Evolutionary conservation across 2,113 vertebrate genomes (phyloP).

Genomic region (Sinocyclocheilus grahami): DNA sequence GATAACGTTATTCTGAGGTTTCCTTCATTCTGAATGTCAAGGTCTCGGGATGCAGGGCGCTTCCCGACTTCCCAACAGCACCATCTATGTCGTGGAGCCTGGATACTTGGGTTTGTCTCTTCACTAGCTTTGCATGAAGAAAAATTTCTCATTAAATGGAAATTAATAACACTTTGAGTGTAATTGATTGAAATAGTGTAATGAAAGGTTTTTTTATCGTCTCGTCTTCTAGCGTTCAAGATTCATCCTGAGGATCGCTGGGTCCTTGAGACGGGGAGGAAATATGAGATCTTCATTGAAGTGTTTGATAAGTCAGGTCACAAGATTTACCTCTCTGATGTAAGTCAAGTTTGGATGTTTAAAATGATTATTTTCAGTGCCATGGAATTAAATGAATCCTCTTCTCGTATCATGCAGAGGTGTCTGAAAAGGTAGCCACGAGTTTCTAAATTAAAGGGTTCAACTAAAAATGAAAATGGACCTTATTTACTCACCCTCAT

Average conservation of each 20-base stretch:
- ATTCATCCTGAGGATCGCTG: conserved; percentile 90
- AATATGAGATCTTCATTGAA: conserved; percentile 85
- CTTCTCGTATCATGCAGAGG: background rate
- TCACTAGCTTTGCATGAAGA: background rate
- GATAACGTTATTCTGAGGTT: background rate
- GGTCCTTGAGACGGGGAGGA: conserved; percentile 86
- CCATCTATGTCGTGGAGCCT: conserved; percentile 88
- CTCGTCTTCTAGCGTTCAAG: conserved; percentile 81
- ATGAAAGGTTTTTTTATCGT: background rate
- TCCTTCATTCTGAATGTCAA: conserved; percentile 75
- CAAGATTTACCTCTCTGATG: conserved; percentile 89
- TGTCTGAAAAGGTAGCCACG: background rate
- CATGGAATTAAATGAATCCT: background rate
- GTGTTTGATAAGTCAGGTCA: conserved; percentile 92
- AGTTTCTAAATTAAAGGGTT: background rate
- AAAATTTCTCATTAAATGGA: background rate
- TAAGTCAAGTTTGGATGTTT: conserved; percentile 73
- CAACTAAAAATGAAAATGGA: too few relatives aligned
- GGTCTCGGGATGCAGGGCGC: conserved; percentile 89
- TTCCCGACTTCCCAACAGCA: conserved; percentile 92
- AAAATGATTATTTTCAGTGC: background rate
- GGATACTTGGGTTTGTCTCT: conserved; percentile 85
- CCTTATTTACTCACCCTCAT: too few relatives aligned
- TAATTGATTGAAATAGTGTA: background rate
- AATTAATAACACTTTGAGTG: background rate